A percentile compares a stretch with the other conserved stretches of the same genome.
Evolutionary conservation across 2,888 invertebrate species (phyloP).

Genomic region (Melanchra persicariae): DNA sequence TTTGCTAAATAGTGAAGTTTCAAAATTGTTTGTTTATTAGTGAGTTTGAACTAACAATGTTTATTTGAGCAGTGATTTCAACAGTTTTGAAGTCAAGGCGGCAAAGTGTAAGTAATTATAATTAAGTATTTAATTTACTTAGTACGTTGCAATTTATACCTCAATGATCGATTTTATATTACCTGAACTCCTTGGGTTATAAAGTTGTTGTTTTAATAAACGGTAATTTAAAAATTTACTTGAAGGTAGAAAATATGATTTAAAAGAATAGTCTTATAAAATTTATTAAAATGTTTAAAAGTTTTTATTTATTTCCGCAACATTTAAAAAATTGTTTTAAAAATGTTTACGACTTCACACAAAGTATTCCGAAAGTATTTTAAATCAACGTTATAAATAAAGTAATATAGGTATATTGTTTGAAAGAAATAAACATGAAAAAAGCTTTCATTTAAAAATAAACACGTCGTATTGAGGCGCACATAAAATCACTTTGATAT

Average conservation of each 20-base stretch:
- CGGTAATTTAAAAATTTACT: conserved; percentile 33
- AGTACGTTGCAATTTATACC: conserved; percentile 39
- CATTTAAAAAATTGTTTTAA: conserved; percentile 34
- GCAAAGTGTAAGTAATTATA: conserved; percentile 62
- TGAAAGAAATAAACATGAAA: conserved; percentile 36
- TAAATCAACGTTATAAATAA: conserved; percentile 5
- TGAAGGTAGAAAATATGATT: conserved; percentile 15
- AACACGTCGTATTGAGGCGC: conserved; percentile 37
- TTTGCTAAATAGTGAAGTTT: conserved; percentile 53
- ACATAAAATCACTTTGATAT: conserved; percentile 48
- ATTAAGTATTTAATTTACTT: conserved; percentile 50
- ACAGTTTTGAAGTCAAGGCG: conserved; percentile 51
- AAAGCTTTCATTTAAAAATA: conserved; percentile 52
- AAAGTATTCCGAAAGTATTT: neutral
- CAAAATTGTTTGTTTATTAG: conserved; percentile 47
- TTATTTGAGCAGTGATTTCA: conserved; percentile 34
- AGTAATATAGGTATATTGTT: conserved; percentile 29
- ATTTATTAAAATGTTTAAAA: neutral
- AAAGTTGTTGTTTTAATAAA: conserved; percentile 34
- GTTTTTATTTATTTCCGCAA: neutral
- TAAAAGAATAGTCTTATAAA: conserved; percentile 1
- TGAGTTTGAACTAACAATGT: conserved; percentile 48
- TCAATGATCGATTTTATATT: conserved; percentile 56
- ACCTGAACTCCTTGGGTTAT: conserved; percentile 60
- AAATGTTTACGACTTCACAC: neutral